These are phyloP conservation scores for Sorex maritimensis DNA, from an alignment of 2,797 vertebrate species.

Conservation along the genomic window DNA sequence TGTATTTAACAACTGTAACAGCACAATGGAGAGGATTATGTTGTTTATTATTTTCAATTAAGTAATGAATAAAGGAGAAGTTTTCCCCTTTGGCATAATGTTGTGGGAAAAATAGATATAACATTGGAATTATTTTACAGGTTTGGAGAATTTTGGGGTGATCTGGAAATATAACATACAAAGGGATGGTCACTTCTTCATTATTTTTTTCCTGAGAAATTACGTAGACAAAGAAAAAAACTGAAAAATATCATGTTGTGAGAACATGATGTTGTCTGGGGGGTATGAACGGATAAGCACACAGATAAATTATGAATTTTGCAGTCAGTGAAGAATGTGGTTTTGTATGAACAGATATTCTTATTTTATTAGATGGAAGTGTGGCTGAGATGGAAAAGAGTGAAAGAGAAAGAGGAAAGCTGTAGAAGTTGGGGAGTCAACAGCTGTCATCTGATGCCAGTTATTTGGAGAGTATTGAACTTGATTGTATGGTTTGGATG, in stretches of 20 bases:
- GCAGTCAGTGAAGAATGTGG: not conserved
- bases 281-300: too few relatives aligned
- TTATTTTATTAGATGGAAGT: too few relatives aligned
- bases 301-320: not conserved
- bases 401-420: too few relatives aligned
- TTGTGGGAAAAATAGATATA: not conserved
- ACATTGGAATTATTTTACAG: not conserved
- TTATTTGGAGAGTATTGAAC: too few relatives aligned
- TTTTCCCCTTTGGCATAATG: not conserved
- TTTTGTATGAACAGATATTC: too few relatives aligned
- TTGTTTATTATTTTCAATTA: not conserved
- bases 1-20: not conserved
- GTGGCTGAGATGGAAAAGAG: too few relatives aligned
- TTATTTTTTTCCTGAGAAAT: not conserved
- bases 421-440: too few relatives aligned
- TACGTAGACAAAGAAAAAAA: not conserved
- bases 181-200: not conserved
- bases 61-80: not conserved
- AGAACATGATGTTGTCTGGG: not conserved
- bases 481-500: too few relatives aligned
- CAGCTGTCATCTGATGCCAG: too few relatives aligned
- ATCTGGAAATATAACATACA: not conserved
- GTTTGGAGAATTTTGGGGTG: not conserved
- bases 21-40: not conserved
- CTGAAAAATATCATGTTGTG: not conserved